These are phyloP conservation scores for Pleuronectes platessa DNA, from an alignment of 2,113 vertebrate genomes.

Conservation along the genomic window DNA sequence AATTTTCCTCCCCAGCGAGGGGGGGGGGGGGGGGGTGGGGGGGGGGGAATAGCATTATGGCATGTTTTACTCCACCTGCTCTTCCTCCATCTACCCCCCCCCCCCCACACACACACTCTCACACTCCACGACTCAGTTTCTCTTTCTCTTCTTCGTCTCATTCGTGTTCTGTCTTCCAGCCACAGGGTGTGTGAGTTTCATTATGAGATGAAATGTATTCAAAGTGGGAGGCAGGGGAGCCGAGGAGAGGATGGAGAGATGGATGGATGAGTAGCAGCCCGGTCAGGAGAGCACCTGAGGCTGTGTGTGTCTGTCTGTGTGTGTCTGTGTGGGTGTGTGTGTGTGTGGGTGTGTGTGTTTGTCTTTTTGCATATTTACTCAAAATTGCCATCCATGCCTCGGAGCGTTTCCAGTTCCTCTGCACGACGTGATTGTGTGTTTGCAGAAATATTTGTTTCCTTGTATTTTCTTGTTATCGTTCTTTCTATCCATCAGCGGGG, in stretches of 20 bases:
- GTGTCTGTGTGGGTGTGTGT: conserved; percentile 16
- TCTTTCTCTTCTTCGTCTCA: conserved; percentile 10
- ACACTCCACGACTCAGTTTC: conserved; percentile 6
- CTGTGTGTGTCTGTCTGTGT: conserved; percentile 5
- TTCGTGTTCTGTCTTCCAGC: conserved; percentile 45
- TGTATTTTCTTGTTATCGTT: background rate
- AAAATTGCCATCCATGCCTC: conserved; percentile 65
- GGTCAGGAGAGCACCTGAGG: conserved; percentile 66
- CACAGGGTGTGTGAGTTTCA: conserved; percentile 57
- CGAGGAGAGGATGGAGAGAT: conserved; percentile 47
- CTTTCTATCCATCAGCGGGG: background rate
- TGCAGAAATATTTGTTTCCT: conserved; percentile 9
- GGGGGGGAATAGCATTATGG: conserved; percentile 45
- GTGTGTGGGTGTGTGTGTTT: conserved; percentile 34
- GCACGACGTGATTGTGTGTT: background rate
- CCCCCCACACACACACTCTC: background rate
- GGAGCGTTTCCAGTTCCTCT: conserved; percentile 37
- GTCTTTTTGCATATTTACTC: conserved; percentile 55
- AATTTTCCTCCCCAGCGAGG: conserved; percentile 44
- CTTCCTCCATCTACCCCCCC: background rate
- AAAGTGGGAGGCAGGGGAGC: conserved; percentile 56
- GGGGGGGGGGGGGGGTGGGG: background rate
- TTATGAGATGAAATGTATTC: conserved; percentile 69
- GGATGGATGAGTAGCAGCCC: conserved; percentile 58
- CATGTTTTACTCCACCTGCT: conserved; percentile 38